Evolutionary conservation across 1,140 invertebrate species (phyloP).

Genomic region (Cyrtorhinus lividipennis): DNA sequence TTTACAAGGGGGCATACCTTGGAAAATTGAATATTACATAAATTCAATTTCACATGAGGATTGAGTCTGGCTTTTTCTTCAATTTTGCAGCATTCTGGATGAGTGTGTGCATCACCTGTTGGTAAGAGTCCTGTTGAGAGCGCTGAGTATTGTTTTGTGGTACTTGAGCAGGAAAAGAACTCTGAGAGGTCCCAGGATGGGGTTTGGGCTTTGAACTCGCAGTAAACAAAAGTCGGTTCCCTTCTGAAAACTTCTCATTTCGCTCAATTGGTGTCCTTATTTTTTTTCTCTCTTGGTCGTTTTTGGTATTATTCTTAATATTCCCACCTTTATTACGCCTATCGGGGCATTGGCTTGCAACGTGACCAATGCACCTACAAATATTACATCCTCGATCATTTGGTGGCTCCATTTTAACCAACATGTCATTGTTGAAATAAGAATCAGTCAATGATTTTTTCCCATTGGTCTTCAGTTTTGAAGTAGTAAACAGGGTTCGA

Average conservation of each 20-base stretch:
- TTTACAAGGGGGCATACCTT: too few relatives aligned
- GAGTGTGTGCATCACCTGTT: not conserved
- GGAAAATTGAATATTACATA: too few relatives aligned
- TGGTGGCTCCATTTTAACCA: constrained; percentile 36
- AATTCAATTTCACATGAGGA: too few relatives aligned
- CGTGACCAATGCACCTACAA: constrained; percentile 44
- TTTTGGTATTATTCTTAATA: not conserved
- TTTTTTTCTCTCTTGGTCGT: not conserved
- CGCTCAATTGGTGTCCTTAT: not conserved
- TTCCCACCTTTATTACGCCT: not conserved
- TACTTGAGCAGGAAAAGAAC: not conserved
- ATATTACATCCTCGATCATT: constrained; percentile 40
- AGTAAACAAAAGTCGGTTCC: not conserved
- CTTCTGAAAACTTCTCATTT: not conserved
- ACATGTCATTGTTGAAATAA: constrained; percentile 31
- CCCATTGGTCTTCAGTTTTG: not conserved
- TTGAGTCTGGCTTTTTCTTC: too few relatives aligned
- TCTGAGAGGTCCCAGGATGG: not conserved
- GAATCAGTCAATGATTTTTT: constrained; percentile 27
- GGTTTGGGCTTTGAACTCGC: not conserved
- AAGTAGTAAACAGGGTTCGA: constrained; percentile 26
- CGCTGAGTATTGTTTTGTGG: not conserved
- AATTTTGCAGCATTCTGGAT: not conserved
- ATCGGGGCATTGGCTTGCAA: constrained; percentile 36
- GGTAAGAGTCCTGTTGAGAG: not conserved